These are phyloP conservation scores for Itoplectis maculator DNA, from an alignment of 2,888 invertebrate genomes.

Conservation along the genomic window DNA sequence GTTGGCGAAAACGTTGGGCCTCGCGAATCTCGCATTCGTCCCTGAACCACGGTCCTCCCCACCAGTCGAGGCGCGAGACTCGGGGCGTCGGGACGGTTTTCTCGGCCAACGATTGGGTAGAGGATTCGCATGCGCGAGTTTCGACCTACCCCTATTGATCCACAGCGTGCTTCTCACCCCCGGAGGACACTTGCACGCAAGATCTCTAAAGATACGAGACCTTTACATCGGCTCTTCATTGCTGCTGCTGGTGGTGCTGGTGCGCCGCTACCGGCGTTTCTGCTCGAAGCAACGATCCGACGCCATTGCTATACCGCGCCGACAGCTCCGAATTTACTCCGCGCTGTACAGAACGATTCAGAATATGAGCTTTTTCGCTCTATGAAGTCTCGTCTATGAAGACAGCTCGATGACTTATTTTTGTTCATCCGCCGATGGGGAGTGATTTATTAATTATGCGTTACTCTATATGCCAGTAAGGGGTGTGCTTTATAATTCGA, in stretches of 20 bases:
- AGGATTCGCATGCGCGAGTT: conserved; percentile 78
- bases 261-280: conserved; percentile 64
- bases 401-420: not conserved
- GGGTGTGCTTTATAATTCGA: not conserved
- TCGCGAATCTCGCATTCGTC: conserved; percentile 70
- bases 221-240: conserved; percentile 73
- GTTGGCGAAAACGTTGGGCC: conserved; percentile 54
- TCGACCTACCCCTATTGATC: conserved; percentile 81
- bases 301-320: conserved; percentile 66
- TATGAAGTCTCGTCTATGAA: not conserved
- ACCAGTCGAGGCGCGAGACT: conserved; percentile 70
- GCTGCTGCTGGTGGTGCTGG: conserved; percentile 62
- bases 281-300: conserved; percentile 64
- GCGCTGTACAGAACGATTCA: conserved; percentile 38
- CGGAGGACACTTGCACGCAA: conserved; percentile 80
- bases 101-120: conserved; percentile 78
- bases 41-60: conserved; percentile 76
- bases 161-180: conserved; percentile 69
- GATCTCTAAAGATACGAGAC: conserved; percentile 79
- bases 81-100: conserved; percentile 76
- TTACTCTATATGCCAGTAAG: not conserved
- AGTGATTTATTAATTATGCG: not conserved
- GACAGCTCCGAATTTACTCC: conserved; percentile 29
- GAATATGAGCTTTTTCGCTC: not conserved
- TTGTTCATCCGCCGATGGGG: not conserved